Conservation (phyloP, 1,140 invertebrate genomes). For the Anastrepha obliqua region DNA sequence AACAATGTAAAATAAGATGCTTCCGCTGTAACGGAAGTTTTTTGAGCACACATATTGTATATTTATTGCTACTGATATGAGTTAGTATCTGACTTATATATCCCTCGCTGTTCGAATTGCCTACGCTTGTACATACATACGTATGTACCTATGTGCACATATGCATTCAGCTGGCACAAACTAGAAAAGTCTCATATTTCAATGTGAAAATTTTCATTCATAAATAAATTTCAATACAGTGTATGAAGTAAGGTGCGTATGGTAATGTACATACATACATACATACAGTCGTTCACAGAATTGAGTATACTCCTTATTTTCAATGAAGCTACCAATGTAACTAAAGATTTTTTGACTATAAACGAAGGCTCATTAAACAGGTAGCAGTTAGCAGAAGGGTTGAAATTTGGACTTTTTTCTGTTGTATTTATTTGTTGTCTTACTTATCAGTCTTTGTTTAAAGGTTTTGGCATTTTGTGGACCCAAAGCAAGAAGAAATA, state of each 20-base stretch:
- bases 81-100: neutral
- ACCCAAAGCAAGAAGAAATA: too few relatives aligned
- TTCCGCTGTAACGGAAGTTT: neutral
- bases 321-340: neutral
- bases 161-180: neutral
- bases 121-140: neutral
- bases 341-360: too few relatives aligned
- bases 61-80: too few relatives aligned
- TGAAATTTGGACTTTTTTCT: too few relatives aligned
- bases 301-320: neutral
- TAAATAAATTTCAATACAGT: neutral
- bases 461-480: too few relatives aligned
- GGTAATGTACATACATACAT: neutral
- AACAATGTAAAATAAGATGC: neutral
- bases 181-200: conserved; percentile 5
- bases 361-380: too few relatives aligned
- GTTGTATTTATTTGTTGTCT: too few relatives aligned
- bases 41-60: too few relatives aligned
- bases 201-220: conserved; percentile 22
- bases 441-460: too few relatives aligned
- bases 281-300: neutral
- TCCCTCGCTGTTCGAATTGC: neutral
- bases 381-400: too few relatives aligned
- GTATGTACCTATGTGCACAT: neutral
- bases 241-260: too few relatives aligned